Evolutionary conservation across 2,888 invertebrate genomes (phyloP).

Genomic region (Graphium colonna): DNA sequence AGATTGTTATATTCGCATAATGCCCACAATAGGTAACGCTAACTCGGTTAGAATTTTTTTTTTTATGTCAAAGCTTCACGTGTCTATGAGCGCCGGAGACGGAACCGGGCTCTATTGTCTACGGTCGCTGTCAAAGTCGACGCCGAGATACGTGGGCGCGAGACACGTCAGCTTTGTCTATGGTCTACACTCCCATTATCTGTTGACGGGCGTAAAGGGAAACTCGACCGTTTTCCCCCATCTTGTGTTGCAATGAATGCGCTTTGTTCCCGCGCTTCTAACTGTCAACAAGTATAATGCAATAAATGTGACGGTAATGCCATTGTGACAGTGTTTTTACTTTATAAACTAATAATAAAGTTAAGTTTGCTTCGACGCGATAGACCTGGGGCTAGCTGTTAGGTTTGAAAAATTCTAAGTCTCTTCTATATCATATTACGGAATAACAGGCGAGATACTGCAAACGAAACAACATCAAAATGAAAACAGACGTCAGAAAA

Average conservation of each 20-base stretch:
- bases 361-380: too few species aligned
- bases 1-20: neutral
- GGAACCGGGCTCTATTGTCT: conserved; percentile 27
- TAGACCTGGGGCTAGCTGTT: too few species aligned
- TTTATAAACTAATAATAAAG: neutral
- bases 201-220: conserved; percentile 19
- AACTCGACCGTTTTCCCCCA: conserved; percentile 11
- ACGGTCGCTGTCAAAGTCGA: too few species aligned
- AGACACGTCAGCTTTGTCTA: too few species aligned
- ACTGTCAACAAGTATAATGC: neutral
- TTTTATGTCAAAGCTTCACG: neutral
- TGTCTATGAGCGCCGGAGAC: conserved; percentile 25
- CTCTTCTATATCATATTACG: too few species aligned
- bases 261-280: conserved; percentile 3
- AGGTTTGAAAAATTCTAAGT: too few species aligned
- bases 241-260: conserved; percentile 4
- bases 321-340: neutral
- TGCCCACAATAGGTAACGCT: neutral
- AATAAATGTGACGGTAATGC: neutral
- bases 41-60: neutral
- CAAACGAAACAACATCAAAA: too few species aligned
- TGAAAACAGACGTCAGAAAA: too few species aligned
- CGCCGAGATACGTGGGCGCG: too few species aligned
- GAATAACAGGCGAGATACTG: too few species aligned
- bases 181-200: conserved; percentile 23